Base-by-base conservation (phyloP, 2,888 invertebrate species). In the Oasisia sp. region DNA sequence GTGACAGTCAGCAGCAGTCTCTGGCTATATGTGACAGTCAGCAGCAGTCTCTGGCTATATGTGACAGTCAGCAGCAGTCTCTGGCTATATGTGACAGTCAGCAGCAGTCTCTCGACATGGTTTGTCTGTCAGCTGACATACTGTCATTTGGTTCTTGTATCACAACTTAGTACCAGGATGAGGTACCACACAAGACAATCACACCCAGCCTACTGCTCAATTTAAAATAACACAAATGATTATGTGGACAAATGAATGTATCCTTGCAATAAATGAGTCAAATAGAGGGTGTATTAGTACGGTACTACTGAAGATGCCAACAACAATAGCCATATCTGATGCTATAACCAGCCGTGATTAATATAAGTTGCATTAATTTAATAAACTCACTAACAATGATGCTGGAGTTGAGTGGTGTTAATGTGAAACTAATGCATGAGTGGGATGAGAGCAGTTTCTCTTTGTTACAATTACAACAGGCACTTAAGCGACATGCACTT, bases 401-500 rank as follows among this genome's bases (percentile, higher is more conserved):
- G 4, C 7, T 7, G 27, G n/a, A 74, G 74, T 7, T 27, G 19
- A 74, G n/a, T 19, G 27, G 74, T 74, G 74, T 74, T 74, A 74
- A 74, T 74, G 74, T 27, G 7, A 27, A 74, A n/a, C n/a, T 74
- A 74, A 74, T 74, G 74, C 3, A n/a, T 74, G 74, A 74, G 74
- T 5, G 3, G 74, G 7, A 1, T 74, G 19, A 74, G 27, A 74
- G 74, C 74, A 74, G 27, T n/a, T 74, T 74, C 74, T 27, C 19
- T 74, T 27, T 74, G 74, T 74, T 74, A 74, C n/a, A 74, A 74
- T 74, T 14, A 74, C 74, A 74, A 74, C 74, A 74, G 74, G 74
- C 74, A 74, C 74, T 74, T 27, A 74, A 27, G 74, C 74, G n/a
- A 74, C 74, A 74, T 74, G 74, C 74, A 74, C 74, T 74, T 74